These are phyloP conservation scores for Megalops cyprinoides DNA, from an alignment of 2,797 vertebrate genomes.

Conservation along the genomic window DNA sequence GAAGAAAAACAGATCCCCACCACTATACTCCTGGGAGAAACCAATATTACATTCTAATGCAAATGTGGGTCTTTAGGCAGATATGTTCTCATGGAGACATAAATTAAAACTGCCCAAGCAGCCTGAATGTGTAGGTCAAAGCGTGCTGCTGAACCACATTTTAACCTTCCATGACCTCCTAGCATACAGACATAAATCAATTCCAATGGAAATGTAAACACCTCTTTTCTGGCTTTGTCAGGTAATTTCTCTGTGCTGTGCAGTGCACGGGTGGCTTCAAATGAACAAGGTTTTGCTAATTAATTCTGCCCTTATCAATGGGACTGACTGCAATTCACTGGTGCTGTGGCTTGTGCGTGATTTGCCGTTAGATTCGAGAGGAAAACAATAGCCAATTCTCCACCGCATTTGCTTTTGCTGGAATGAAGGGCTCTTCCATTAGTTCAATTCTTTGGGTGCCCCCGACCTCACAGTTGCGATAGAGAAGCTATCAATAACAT, in stretches of 20 bases:
- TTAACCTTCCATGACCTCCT: constrained; percentile 44
- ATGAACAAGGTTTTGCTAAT: constrained; percentile 43
- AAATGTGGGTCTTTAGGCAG: constrained; percentile 11
- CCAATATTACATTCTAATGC: constrained; percentile 36
- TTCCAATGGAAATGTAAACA: constrained; percentile 63
- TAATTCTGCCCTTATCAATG: constrained; percentile 41
- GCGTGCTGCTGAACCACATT: constrained; percentile 25
- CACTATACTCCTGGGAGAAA: constrained; percentile 17
- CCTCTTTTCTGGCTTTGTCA: constrained; percentile 46
- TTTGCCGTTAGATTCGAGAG: constrained; percentile 72
- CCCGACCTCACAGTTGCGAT: neutral
- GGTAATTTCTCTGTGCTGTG: constrained; percentile 42
- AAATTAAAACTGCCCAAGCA: neutral
- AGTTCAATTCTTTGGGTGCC: neutral
- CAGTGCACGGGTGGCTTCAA: constrained; percentile 34
- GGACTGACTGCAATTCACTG: constrained; percentile 17
- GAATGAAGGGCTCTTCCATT: constrained; percentile 49
- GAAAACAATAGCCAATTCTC: constrained; percentile 60
- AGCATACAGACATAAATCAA: constrained; percentile 59
- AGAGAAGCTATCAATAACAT: constrained; percentile 7
- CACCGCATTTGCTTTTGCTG: constrained; percentile 60
- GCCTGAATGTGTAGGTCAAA: constrained; percentile 37
- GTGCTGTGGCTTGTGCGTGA: constrained; percentile 57
- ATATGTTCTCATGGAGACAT: neutral
- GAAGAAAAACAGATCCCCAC: constrained; percentile 8